Evolutionary conservation across 2,797 vertebrate genomes (phyloP).

Genomic region (Leuciscus waleckii): DNA sequence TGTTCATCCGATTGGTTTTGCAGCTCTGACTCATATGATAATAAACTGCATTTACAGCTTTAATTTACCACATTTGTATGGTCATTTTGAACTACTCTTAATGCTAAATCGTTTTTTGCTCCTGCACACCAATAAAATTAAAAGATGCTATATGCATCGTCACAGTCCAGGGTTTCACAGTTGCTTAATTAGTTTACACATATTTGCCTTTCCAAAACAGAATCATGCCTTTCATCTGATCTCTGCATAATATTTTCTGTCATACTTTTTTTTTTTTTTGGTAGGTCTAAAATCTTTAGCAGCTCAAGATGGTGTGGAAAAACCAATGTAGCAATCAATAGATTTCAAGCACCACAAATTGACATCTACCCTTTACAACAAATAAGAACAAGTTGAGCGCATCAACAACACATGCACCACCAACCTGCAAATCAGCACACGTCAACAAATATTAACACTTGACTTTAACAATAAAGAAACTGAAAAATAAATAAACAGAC

Average conservation of each 20-base stretch:
- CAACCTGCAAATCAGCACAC: slow-evolving; percentile 38
- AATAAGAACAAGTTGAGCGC: slow-evolving; percentile 7
- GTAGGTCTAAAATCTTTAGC: background rate
- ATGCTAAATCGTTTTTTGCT: background rate
- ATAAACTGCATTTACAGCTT: background rate
- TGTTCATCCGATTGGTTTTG: background rate
- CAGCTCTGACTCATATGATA: slow-evolving; percentile 21
- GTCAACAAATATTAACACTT: slow-evolving; percentile 47
- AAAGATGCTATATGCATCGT: slow-evolving; percentile 4
- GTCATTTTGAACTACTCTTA: slow-evolving; percentile 8
- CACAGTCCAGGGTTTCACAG: background rate
- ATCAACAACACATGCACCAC: slow-evolving; percentile 29
- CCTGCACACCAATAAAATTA: background rate
- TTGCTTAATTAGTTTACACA: slow-evolving; percentile 3
- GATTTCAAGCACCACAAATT: slow-evolving; percentile 62
- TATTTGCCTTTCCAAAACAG: slow-evolving; percentile 11
- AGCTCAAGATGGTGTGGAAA: background rate
- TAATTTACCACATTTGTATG: background rate
- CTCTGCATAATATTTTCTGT: background rate
- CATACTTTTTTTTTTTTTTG: background rate
- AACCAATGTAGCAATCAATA: slow-evolving; percentile 5
- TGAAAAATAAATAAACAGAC: slow-evolving; percentile 53
- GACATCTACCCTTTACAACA: slow-evolving; percentile 14
- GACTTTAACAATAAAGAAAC: slow-evolving; percentile 46
- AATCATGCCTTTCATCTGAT: slow-evolving; percentile 2